Base-by-base conservation (phyloP, 2,888 invertebrate species). In the Falcaria lacertinaria region DNA sequence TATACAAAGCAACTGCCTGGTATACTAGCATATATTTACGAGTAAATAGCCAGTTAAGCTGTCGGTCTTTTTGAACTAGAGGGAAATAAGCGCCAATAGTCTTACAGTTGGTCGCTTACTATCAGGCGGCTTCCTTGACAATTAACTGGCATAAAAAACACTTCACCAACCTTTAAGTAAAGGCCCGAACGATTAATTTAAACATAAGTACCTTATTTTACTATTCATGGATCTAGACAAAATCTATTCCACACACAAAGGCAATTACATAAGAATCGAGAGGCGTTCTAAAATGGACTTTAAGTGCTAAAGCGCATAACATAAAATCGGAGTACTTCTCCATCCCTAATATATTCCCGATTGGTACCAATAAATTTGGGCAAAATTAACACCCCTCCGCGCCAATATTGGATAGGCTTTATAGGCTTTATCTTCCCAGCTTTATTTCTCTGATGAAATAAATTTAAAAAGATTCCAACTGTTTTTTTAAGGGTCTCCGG, bases 291-390 rank as follows among this genome's bases (percentile, higher is more conserved):
- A 28, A 28, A 11, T 28, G 8, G 28, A 28, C 28, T 11, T 11
- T 28, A 28, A 11, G 11, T 28, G 8, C 11, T 3, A 11, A 28
- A 11, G 11, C 28, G 11, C 11, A 28, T 28, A 28, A 28, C 28
- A 28, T 28, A 28, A 28, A n/a, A 28, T 28, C 28, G 7, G 11
- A 28, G 11, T 28, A 11, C 11, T 28, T 28, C 11, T 28, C 48
- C 60, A 48, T 48, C 62, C 61, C 61, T 72, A 74, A 76, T 77
- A 74, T 72, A 77, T 77, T 68, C 68, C 60, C 71, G 65, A 77
- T 75, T 68, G 75, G 66, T 56, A 44, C 56, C 68, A 66, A 77
- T 77, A 77, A 74, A 77, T 77, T 67, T 66, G 48, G 54, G 53
- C 62, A 48, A 74, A 76, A 77, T 77, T 76, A 77, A 74, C 78